Base-by-base conservation (phyloP, 2,888 invertebrate species). In the Incurvaria masculella region DNA sequence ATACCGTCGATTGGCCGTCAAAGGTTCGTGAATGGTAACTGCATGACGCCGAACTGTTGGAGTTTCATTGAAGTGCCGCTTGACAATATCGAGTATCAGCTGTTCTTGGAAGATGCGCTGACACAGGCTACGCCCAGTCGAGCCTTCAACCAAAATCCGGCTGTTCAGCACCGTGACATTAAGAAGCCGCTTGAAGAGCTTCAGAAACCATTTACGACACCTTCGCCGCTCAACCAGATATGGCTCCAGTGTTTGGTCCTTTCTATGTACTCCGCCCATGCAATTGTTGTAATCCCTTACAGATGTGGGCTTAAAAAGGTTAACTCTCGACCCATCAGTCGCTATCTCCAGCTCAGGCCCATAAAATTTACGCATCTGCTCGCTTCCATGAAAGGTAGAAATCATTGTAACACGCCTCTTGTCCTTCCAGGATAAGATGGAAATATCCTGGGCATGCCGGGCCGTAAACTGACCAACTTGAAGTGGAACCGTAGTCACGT, bases 301-400 rank as follows among this genome's bases (percentile, higher is more conserved):
- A 2, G 44, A 45, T 14, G 41, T 48, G 18, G 41, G 48, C n/a
- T 46, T 38, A 4, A 19, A 33, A 8, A 40, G 49, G 6, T 17
- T 3, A 8, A 14, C 18, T 16, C 14, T 4, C 18, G 43, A 17
- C n/a, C 23, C 47, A 4, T 10, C 19, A 2, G 11, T 42, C n/a
- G n/a, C 19, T 8, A 44, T 19, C 19, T 21, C n/a, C n/a, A n/a
- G n/a, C n/a, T n/a, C n/a, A n/a, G n/a, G n/a, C n/a, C n/a, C n/a
- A n/a, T n/a, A n/a, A n/a, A n/a, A n/a, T n/a, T n/a, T n/a, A n/a
- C n/a, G n/a, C n/a, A n/a, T n/a, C n/a, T n/a, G n/a, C n/a, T n/a
- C n/a, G n/a, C n/a, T 42, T 10, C 18, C 53, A 50, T 57, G 54
- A 21, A 51, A 57, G 4, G 58, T 57, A 1, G 56, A 54, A 6